These are phyloP conservation scores for Poeciliopsis paucimaculata DNA, from an alignment of 2,797 vertebrate genomes.

Conservation along the genomic window DNA sequence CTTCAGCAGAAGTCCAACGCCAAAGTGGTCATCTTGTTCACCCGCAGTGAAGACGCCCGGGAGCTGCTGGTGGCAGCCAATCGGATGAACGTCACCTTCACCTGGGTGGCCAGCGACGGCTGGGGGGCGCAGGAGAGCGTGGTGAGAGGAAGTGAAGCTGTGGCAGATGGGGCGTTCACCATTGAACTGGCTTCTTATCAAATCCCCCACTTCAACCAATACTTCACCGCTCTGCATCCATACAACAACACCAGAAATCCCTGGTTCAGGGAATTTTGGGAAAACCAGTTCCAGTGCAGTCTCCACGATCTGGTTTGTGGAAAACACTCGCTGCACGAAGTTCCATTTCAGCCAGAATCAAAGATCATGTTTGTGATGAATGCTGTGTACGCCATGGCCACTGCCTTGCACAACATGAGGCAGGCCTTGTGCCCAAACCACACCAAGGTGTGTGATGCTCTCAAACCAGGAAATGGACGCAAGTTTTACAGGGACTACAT, in stretches of 20 bases:
- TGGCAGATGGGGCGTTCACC: slow-evolving; percentile 94
- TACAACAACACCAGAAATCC: slow-evolving; percentile 96
- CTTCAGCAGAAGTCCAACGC: slow-evolving; percentile 95
- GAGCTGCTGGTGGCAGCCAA: slow-evolving; percentile 92
- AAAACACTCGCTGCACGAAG: slow-evolving; percentile 84
- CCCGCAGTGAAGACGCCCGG: slow-evolving; percentile 92
- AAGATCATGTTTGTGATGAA: slow-evolving; percentile 99
- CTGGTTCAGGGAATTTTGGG: slow-evolving; percentile 98
- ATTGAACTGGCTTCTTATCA: slow-evolving; percentile 96
- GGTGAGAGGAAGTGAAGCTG: slow-evolving; percentile 90
- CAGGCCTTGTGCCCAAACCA: slow-evolving; percentile 90
- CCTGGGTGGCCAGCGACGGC: slow-evolving; percentile 97
- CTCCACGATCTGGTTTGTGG: slow-evolving; percentile 88
- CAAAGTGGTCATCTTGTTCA: slow-evolving; percentile 94
- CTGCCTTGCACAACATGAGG: slow-evolving; percentile 94
- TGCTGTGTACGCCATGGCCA: slow-evolving; percentile 95
- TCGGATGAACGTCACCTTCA: slow-evolving; percentile 92
- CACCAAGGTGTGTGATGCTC: slow-evolving; percentile 90
- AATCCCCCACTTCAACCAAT: slow-evolving; percentile 89
- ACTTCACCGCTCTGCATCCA: slow-evolving; percentile 90
- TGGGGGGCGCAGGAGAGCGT: slow-evolving; percentile 98
- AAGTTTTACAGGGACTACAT: slow-evolving; percentile 97
- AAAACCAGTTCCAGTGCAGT: slow-evolving; percentile 93
- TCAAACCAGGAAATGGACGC: slow-evolving; percentile 92
- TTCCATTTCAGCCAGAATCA: slow-evolving; percentile 93